Conservation (phyloP, 1,140 invertebrate genomes). For the Globodera ellingtonae region DNA sequence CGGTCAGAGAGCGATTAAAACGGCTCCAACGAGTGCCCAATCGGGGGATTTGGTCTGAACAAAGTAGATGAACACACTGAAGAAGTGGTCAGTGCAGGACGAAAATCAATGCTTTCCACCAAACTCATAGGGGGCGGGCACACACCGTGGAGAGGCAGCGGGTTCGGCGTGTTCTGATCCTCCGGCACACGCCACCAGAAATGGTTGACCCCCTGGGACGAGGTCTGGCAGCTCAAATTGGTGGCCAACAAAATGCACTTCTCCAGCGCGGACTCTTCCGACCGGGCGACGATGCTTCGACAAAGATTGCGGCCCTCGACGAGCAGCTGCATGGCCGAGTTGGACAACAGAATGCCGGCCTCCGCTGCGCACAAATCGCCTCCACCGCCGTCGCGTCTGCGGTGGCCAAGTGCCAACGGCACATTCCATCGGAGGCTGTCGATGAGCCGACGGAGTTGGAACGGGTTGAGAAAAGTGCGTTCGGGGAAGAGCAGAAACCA, state of each 20-base stretch:
- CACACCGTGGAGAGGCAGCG: conserved; percentile 17
- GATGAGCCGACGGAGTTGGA: conserved; percentile 46
- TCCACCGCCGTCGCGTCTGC: conserved; percentile 38
- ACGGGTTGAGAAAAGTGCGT: conserved; percentile 62
- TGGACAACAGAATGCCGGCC: conserved; percentile 59
- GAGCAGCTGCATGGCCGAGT: conserved; percentile 54
- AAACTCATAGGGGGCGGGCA: background rate
- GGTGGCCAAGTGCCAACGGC: conserved; percentile 46
- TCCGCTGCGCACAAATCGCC: conserved; percentile 51
- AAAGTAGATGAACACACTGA: background rate
- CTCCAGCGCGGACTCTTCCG: conserved; percentile 60
- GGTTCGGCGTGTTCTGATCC: conserved; percentile 25
- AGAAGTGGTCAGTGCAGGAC: background rate
- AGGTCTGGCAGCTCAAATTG: conserved; percentile 52
- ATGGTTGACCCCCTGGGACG: conserved; percentile 28
- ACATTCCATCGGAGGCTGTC: conserved; percentile 56
- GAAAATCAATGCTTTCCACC: background rate
- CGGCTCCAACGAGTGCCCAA: conserved; percentile 4
- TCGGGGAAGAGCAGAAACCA: conserved; percentile 63
- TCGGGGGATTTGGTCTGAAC: conserved; percentile 21
- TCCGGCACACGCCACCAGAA: conserved; percentile 50
- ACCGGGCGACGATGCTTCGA: conserved; percentile 41
- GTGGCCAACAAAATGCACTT: conserved; percentile 60
- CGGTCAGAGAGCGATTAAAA: conserved; percentile 60
- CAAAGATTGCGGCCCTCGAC: conserved; percentile 61